Evolutionary conservation across 2,113 vertebrate genomes (phyloP).

Genomic region (Callocephalon fimbriatum): DNA sequence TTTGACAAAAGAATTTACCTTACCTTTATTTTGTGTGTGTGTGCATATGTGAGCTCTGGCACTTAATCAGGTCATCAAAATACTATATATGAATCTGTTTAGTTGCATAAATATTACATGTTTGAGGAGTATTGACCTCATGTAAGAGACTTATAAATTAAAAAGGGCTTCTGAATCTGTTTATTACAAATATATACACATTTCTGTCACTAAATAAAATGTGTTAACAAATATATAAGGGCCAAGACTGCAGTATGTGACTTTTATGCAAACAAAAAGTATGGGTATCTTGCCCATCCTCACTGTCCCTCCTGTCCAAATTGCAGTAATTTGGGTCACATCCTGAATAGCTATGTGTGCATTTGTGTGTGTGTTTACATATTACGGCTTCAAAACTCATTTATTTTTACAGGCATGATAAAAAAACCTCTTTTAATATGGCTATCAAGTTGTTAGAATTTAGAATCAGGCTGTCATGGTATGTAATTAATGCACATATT

Average conservation of each 20-base stretch:
- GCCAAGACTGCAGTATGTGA: not conserved
- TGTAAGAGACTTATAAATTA: not conserved
- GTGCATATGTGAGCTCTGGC: not conserved
- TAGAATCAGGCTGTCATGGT: not conserved
- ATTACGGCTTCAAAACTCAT: not conserved
- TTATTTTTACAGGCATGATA: not conserved
- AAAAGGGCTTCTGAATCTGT: not conserved
- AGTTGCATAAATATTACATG: not conserved
- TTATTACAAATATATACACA: not conserved
- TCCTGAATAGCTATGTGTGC: not conserved
- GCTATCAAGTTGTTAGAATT: not conserved
- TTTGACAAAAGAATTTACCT: slow-evolving; percentile 53
- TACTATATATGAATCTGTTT: not conserved
- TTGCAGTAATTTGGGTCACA: not conserved
- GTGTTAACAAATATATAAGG: not conserved
- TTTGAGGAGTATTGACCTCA: not conserved
- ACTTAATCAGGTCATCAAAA: slow-evolving; percentile 31
- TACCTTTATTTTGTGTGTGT: not conserved
- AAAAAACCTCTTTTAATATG: not conserved
- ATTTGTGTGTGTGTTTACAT: not conserved
- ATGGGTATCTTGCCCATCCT: not conserved
- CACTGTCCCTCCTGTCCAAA: not conserved
- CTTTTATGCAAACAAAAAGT: not conserved
- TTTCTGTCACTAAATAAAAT: not conserved
- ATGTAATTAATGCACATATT: not conserved